Conservation (phyloP, 1,140 invertebrate species). For the Drosophila tristis region DNA sequence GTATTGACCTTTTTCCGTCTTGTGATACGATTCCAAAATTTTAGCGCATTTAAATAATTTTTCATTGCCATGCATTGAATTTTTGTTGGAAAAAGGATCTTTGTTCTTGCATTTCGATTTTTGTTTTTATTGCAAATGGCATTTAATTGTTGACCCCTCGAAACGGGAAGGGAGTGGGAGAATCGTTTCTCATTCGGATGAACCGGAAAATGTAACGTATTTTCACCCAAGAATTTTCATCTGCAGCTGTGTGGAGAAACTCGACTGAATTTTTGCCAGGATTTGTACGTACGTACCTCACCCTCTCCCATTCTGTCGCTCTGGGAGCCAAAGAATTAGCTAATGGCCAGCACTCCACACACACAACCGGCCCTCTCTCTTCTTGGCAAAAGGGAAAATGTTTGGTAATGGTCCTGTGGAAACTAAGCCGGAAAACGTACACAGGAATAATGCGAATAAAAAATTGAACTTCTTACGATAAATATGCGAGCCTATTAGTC, state of each 20-base stretch:
- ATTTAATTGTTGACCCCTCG: conserved; percentile 78
- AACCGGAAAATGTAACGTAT: conserved; percentile 59
- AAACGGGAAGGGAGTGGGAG: neutral
- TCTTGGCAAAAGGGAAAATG: conserved; percentile 47
- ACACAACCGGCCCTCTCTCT: neutral
- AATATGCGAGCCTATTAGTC: conserved; percentile 75
- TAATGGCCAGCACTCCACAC: conserved; percentile 35
- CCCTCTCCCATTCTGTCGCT: neutral
- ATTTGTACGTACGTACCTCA: conserved; percentile 4
- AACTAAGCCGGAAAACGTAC: conserved; percentile 60
- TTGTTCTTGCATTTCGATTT: conserved; percentile 18
- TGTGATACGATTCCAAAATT: conserved; percentile 41
- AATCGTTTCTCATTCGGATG: conserved; percentile 12
- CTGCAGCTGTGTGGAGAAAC: conserved; percentile 33
- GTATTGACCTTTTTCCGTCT: conserved; percentile 72
- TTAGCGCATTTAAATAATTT: conserved; percentile 73
- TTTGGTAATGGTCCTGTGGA: conserved; percentile 57
- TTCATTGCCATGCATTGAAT: conserved; percentile 52
- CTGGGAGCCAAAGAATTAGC: conserved; percentile 53
- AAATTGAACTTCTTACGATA: conserved; percentile 77
- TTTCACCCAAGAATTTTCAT: conserved; percentile 29
- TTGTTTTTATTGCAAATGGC: conserved; percentile 74
- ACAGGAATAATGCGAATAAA: conserved; percentile 58
- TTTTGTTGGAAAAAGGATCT: neutral
- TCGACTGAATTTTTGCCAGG: conserved; percentile 15